Evolutionary conservation across 1,140 invertebrate species (phyloP).

Genomic region (Subanguina moxae): DNA sequence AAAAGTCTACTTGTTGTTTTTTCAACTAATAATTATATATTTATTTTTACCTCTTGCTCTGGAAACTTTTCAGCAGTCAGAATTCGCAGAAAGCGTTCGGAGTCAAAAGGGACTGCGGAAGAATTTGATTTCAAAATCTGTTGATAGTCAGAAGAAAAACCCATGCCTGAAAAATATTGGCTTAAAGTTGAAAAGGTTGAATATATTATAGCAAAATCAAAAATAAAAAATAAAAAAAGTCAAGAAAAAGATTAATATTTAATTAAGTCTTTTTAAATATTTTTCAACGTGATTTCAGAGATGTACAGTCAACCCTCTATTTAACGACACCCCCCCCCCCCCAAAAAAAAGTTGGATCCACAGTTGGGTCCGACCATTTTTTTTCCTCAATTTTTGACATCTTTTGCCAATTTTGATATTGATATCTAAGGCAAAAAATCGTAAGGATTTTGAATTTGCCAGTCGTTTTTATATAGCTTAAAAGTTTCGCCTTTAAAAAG

Average conservation of each 20-base stretch:
- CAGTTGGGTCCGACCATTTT: too few relatives aligned
- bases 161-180: background rate
- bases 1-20: too few relatives aligned
- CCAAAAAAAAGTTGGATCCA: too few relatives aligned
- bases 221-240: background rate
- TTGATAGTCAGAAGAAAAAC: background rate
- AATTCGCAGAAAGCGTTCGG: slow-evolving; percentile 5
- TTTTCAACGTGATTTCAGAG: background rate
- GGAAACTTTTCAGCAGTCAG: slow-evolving; percentile 35
- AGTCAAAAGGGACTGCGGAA: background rate
- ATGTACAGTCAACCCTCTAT: background rate
- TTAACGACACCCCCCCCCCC: background rate
- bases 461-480: too few relatives aligned
- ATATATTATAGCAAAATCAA: background rate
- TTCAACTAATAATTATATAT: too few relatives aligned
- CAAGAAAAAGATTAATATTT: background rate
- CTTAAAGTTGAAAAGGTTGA: background rate
- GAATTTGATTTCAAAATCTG: background rate
- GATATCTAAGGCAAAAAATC: too few relatives aligned
- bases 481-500: background rate
- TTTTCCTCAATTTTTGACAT: too few relatives aligned
- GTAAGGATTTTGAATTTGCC: too few relatives aligned
- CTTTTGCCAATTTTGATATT: too few relatives aligned
- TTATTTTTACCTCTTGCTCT: slow-evolving; percentile 31
- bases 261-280: background rate